Conservation (phyloP, 2,113 vertebrate genomes). For the Muscicapa adusta region DNA sequence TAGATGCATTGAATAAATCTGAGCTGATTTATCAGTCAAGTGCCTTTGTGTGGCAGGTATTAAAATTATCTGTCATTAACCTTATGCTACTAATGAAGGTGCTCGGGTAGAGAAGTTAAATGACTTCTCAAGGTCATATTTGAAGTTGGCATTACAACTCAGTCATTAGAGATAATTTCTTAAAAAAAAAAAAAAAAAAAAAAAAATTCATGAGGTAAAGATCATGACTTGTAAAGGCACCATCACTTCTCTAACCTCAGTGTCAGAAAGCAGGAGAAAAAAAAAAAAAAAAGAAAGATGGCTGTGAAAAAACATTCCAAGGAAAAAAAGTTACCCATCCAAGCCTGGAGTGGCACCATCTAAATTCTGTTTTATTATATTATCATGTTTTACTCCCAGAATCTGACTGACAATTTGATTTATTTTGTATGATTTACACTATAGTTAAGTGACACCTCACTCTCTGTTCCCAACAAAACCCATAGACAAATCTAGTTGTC, state of each 20-base stretch:
- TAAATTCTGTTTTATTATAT: background rate
- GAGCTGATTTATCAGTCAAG: background rate
- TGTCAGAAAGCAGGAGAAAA: background rate
- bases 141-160: background rate
- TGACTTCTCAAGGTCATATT: background rate
- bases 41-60: background rate
- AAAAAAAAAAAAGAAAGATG: background rate
- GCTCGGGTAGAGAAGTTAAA: background rate
- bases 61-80: constrained; percentile 1
- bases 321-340: background rate
- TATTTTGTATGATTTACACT: background rate
- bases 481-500: background rate
- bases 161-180: background rate
- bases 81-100: background rate
- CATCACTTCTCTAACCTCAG: background rate
- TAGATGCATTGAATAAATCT: background rate
- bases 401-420: background rate
- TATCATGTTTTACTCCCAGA: background rate
- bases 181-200: background rate
- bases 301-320: background rate
- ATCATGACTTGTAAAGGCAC: background rate
- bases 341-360: background rate
- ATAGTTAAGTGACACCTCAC: background rate
- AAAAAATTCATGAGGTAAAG: background rate
- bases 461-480: background rate